These are phyloP conservation scores for Trachythela sp. DNA, from an alignment of 64 coral and sea anemone species.

Conservation along the genomic window DNA sequence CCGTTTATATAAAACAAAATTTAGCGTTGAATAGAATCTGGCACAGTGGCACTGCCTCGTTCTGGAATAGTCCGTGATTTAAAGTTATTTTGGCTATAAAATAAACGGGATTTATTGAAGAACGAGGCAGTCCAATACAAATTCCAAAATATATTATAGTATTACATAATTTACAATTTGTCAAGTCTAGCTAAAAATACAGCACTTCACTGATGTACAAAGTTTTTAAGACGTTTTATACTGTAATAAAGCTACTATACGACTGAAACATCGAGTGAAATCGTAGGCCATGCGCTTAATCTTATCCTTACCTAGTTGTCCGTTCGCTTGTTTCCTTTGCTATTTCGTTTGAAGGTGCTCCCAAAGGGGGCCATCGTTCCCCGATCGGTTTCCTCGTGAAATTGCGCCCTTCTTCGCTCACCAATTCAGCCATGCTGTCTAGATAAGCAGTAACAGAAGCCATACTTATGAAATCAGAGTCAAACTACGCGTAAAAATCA, in stretches of 20 bases:
- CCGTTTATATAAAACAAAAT: too few species aligned
- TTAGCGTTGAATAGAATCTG: too few species aligned
- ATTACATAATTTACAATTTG: neutral
- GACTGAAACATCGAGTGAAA: too few species aligned
- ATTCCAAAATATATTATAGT: too few species aligned
- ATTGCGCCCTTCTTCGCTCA: neutral
- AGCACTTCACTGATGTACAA: neutral
- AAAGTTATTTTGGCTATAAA: too few species aligned
- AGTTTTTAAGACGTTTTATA: neutral
- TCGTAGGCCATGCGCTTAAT: neutral
- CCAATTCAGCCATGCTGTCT: neutral
- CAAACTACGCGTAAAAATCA: neutral
- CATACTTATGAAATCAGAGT: neutral
- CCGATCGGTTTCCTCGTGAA: neutral
- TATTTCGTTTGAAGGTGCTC: neutral
- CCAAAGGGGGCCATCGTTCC: neutral
- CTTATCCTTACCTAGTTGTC: neutral
- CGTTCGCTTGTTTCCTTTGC: neutral
- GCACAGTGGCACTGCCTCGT: too few species aligned
- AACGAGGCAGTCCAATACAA: too few species aligned
- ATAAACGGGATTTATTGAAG: too few species aligned
- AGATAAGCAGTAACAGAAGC: neutral
- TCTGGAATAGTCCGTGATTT: too few species aligned
- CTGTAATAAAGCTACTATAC: neutral
- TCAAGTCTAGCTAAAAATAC: neutral